A percentile compares a stretch with the other conserved stretches of the same genome.
Conservation (phyloP, 1,140 invertebrate species). For the Drosophila quadrilineata region DNA sequence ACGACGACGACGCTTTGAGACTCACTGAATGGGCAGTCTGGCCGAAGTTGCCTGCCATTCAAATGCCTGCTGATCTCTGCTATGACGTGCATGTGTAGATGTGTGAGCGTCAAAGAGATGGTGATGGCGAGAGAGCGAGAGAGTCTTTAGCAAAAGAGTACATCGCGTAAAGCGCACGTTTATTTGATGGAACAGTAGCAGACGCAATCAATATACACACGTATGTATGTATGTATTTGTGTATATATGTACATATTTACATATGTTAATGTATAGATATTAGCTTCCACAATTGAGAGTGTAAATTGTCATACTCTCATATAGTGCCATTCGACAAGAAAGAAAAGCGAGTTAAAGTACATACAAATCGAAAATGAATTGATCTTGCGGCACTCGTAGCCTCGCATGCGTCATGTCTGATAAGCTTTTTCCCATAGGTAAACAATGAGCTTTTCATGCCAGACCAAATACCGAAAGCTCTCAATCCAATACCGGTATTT, state of each 20-base stretch:
- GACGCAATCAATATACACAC: not conserved
- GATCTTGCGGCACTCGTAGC: slow-evolving; percentile 42
- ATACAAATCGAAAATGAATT: slow-evolving; percentile 50
- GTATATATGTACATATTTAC: not conserved
- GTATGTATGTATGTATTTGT: not conserved
- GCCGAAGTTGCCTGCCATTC: slow-evolving; percentile 13
- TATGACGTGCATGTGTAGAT: slow-evolving; percentile 31
- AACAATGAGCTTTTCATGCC: slow-evolving; percentile 45
- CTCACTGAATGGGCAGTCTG: slow-evolving; percentile 56
- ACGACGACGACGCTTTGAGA: slow-evolving; percentile 66
- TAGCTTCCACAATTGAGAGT: not conserved
- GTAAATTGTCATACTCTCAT: not conserved
- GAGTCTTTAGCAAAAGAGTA: slow-evolving; percentile 28
- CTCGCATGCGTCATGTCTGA: slow-evolving; percentile 55
- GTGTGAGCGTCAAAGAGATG: slow-evolving; percentile 1
- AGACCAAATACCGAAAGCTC: slow-evolving; percentile 34
- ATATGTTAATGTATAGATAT: not conserved
- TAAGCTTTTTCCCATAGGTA: slow-evolving; percentile 53
- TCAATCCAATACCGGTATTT: slow-evolving; percentile 23
- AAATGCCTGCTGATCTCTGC: slow-evolving; percentile 29
- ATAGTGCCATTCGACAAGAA: not conserved
- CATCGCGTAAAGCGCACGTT: slow-evolving; percentile 33
- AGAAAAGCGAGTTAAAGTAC: slow-evolving; percentile 54
- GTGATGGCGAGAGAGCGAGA: too few species aligned
- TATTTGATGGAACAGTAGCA: slow-evolving; percentile 26